A percentile compares a stretch with the other conserved stretches of the same genome.
phyloP scores from a whole-genome alignment of 2,888 invertebrate genomes.

The Mimas tiliae region DNA sequence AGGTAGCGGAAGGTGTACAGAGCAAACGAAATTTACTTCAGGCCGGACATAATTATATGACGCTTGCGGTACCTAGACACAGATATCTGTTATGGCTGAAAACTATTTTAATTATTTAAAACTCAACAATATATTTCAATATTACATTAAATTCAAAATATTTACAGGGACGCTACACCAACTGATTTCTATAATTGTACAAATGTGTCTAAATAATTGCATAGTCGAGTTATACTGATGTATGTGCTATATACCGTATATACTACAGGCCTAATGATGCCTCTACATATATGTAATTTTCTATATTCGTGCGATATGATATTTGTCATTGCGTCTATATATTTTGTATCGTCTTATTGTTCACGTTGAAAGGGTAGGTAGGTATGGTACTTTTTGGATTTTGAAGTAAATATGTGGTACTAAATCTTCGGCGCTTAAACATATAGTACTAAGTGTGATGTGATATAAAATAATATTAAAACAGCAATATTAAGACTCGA shows the following conservation, averaged over 20 bases:
- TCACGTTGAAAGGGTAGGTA: conserved; percentile 12
- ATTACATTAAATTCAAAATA: no score
- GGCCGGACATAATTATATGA: no score
- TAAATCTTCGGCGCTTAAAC: no score
- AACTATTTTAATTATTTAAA: no score
- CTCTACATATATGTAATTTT: conserved; percentile 1
- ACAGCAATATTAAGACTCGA: no score
- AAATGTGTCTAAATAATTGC: conserved; percentile 14
- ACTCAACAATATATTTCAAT: no score
- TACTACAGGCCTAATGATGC: neutral
- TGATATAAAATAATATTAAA: no score
- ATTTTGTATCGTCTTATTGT: conserved; percentile 26
- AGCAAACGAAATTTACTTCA: no score
- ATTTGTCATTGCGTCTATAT: conserved; percentile 22
- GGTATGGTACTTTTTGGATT: conserved; percentile 34
- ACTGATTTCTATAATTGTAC: conserved; percentile 17
- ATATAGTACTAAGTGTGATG: no score
- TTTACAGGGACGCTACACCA: neutral
- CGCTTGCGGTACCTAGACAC: no score
- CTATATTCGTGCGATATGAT: neutral
- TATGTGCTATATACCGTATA: neutral
- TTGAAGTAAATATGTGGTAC: neutral
- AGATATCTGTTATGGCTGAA: no score
- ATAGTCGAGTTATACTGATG: neutral
- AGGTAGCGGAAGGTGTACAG: no score